These are phyloP conservation scores for Ciconia stormi DNA, from an alignment of 2,113 vertebrate species.

Conservation along the genomic window DNA sequence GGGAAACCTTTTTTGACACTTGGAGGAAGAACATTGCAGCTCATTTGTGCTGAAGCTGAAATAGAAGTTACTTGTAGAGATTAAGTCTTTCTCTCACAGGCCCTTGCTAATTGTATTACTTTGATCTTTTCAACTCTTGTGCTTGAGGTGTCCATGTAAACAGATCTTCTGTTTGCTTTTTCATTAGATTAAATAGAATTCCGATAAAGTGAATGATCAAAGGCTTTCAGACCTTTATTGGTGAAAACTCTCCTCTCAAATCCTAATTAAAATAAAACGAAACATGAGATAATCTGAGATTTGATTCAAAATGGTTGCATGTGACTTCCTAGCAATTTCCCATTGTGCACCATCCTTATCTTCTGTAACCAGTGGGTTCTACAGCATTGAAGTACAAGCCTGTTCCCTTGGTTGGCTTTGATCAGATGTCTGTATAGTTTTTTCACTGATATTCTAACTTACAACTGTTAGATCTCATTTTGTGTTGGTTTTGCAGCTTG, in stretches of 20 bases:
- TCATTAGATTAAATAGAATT: slow-evolving; percentile 62
- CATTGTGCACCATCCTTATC: slow-evolving; percentile 39
- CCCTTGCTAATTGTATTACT: slow-evolving; percentile 57
- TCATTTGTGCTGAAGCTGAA: slow-evolving; percentile 29
- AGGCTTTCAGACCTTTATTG: slow-evolving; percentile 57
- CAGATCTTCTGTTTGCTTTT: slow-evolving; percentile 57
- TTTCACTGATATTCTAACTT: not conserved
- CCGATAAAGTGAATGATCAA: slow-evolving; percentile 24
- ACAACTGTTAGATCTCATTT: slow-evolving; percentile 5
- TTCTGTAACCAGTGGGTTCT: slow-evolving; percentile 25
- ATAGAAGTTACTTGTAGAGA: slow-evolving; percentile 39
- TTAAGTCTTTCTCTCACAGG: slow-evolving; percentile 42
- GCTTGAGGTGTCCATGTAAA: slow-evolving; percentile 60
- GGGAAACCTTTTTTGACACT: not conserved
- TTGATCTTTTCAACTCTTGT: slow-evolving; percentile 60
- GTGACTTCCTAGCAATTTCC: slow-evolving; percentile 40
- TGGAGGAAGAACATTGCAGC: slow-evolving; percentile 25
- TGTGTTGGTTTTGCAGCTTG: slow-evolving; percentile 47
- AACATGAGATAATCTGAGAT: slow-evolving; percentile 47
- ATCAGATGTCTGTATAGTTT: slow-evolving; percentile 17
- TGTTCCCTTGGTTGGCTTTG: slow-evolving; percentile 8
- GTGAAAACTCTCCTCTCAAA: slow-evolving; percentile 37
- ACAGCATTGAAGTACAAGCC: not conserved
- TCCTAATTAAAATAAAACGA: slow-evolving; percentile 52
- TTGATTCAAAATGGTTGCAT: slow-evolving; percentile 36